phyloP scores from a whole-genome alignment of 2,888 invertebrate genomes.

The Drosophila paracracens region DNA sequence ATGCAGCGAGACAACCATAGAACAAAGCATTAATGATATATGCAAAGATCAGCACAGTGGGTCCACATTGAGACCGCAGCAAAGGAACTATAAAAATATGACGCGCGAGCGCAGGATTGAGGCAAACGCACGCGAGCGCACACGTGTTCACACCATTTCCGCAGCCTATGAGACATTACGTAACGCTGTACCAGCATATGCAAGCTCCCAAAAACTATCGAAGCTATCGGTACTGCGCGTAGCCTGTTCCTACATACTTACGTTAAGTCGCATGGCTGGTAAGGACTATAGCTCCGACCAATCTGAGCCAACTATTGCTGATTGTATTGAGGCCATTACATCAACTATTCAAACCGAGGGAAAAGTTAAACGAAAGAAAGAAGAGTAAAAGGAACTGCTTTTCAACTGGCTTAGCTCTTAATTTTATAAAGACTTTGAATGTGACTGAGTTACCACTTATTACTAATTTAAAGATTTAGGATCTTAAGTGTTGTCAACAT shows the following conservation, averaged over 20 bases:
- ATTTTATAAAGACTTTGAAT: slow-evolving; percentile 42
- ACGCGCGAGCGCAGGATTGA: slow-evolving; percentile 96
- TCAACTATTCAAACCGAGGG: slow-evolving; percentile 96
- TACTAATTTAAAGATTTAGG: slow-evolving; percentile 25
- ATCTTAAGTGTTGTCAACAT: slow-evolving; percentile 25
- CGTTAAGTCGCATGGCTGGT: slow-evolving; percentile 91
- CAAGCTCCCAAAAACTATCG: slow-evolving; percentile 96
- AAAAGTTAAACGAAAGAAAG: slow-evolving; percentile 93
- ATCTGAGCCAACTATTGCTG: slow-evolving; percentile 88
- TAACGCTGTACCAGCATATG: slow-evolving; percentile 94
- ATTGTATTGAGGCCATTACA: slow-evolving; percentile 95
- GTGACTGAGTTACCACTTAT: slow-evolving; percentile 37
- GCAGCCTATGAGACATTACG: slow-evolving; percentile 97
- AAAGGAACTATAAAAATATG: slow-evolving; percentile 98
- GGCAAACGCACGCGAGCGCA: slow-evolving; percentile 96
- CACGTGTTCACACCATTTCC: slow-evolving; percentile 97
- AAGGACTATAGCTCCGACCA: slow-evolving; percentile 88
- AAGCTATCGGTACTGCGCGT: slow-evolving; percentile 96
- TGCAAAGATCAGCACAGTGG: slow-evolving; percentile 32
- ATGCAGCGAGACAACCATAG: slow-evolving; percentile 1
- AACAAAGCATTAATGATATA: slow-evolving; percentile 24
- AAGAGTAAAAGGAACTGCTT: slow-evolving; percentile 86
- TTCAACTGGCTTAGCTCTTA: slow-evolving; percentile 1
- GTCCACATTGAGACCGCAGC: slow-evolving; percentile 86
- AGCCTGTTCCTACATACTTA: slow-evolving; percentile 96